Evolutionary conservation across 2,797 vertebrate species (phyloP), one percentile per base, ranked within the genome.

Genomic region (Mastacembelus armatus): DNA sequence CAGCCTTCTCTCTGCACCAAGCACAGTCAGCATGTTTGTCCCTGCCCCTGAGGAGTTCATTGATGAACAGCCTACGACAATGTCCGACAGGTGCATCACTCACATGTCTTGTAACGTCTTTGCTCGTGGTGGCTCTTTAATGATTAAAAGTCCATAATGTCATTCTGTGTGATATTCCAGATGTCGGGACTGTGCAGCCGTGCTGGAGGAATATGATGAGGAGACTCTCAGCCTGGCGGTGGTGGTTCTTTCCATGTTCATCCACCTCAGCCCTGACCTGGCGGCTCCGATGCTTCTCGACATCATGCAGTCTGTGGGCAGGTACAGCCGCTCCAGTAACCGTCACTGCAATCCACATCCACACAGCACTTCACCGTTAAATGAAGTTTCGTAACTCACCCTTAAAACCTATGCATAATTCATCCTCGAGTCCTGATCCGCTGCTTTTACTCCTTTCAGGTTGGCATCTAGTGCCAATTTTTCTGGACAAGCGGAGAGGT

Each of bases 281-380:
- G 98, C 98, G 2, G 98, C 98, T 57, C 98, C 98, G 0, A 93
- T 99, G 78, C 91, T 99, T n/a, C 86, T 99, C 36, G 98, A 99
- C 87, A 98, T 99, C 86, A 97, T 99, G 96, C 98, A 99, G 88
- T 99, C 98, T 73, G 98, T 99, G 89, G 97, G 98, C 90, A 96
- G 98, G 98, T 99, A 93, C 79, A 19, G 47, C 78, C 7, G 26
- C 73, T 61, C 35, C 67, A 29, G 24, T 35, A 18, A 40, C 59
- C 18, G 2, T n/a, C 19, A 40, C 60, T 60, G 40, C 68, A 69
- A 60, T 62, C 77, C 61, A 68, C 81, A 77, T 85, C 66, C 76
- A 80, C 66, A 24, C 58, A 75, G 59, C 82, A 77, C 74, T 87
- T 67, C 68, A 77, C 35, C 19, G 12, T 69, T 82, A 78, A 89